A percentile compares a stretch with the other conserved stretches of the same genome.
Conservation (phyloP, 2,797 vertebrate species). For the Enoplosus armatus region DNA sequence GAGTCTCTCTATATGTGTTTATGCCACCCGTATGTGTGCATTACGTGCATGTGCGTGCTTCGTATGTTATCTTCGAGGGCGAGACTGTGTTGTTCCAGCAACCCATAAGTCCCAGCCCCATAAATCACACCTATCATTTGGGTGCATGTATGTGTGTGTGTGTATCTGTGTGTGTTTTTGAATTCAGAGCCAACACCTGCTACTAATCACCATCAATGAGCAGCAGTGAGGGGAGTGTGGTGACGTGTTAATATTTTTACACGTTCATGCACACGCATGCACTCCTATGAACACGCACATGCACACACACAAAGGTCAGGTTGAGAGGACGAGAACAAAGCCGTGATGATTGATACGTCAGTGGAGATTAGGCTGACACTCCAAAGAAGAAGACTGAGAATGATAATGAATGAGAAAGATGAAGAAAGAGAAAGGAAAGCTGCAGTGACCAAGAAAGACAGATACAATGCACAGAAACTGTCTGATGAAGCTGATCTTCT, state of each 20-base stretch:
- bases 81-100: constrained; percentile 78
- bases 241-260: constrained; percentile 83
- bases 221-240: constrained; percentile 60
- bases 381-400: constrained; percentile 39
- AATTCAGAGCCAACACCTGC: constrained; percentile 82
- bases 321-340: constrained; percentile 61
- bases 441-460: not conserved
- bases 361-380: constrained; percentile 58
- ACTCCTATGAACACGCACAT: not conserved
- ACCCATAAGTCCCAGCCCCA: constrained; percentile 67
- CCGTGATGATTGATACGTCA: constrained; percentile 70
- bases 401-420: not conserved
- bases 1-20: constrained; percentile 23
- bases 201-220: constrained; percentile 84
- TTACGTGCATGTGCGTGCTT: constrained; percentile 55
- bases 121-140: constrained; percentile 81
- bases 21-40: constrained; percentile 26
- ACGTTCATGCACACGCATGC: constrained; percentile 31
- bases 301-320: constrained; percentile 41
- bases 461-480: constrained; percentile 26
- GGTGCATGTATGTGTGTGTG: constrained; percentile 25
- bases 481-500: constrained; percentile 13
- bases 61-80: constrained; percentile 73
- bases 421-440: constrained; percentile 11
- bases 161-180: constrained; percentile 44